Evolutionary conservation across 2,113 vertebrate species (phyloP).

Genomic region (Ornithorhynchus anatinus): DNA sequence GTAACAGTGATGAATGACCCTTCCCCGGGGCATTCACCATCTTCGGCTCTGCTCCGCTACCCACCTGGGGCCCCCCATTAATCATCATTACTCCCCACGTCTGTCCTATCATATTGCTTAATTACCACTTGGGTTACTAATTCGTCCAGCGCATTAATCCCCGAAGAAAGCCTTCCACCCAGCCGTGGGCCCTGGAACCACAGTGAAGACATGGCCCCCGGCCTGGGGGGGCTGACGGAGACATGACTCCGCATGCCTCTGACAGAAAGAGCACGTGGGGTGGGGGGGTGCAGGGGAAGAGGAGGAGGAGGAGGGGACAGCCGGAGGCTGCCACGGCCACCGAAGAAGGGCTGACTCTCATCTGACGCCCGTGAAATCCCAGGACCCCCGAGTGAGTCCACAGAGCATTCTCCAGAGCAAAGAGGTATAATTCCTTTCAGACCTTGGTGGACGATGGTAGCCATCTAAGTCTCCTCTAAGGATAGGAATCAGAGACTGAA

Average conservation of each 20-base stretch:
- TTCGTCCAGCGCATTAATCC: not conserved
- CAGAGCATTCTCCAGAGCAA: too few species aligned
- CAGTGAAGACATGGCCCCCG: too few species aligned
- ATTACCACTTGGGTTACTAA: constrained; percentile 30
- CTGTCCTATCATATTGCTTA: constrained; percentile 31
- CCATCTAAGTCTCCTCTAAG: too few species aligned
- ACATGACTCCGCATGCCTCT: not conserved
- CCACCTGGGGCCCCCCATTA: constrained; percentile 31
- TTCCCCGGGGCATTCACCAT: constrained; percentile 2
- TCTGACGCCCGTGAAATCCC: too few species aligned
- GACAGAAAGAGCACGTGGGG: not conserved
- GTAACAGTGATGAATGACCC: constrained; percentile 19
- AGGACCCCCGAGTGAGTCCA: too few species aligned
- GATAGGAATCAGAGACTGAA: too few species aligned
- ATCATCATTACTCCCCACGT: constrained; percentile 15
- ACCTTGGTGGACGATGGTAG: too few species aligned
- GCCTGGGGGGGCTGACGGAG: too few species aligned
- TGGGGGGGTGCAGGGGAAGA: too few species aligned
- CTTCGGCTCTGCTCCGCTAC: not conserved
- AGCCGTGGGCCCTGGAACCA: not conserved
- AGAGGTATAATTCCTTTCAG: too few species aligned
- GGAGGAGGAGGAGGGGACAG: not conserved
- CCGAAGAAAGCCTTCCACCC: constrained; percentile 22
- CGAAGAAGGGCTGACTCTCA: too few species aligned
- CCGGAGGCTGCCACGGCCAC: too few species aligned